These are phyloP conservation scores for Drosophila pegasa DNA, from an alignment of 2,888 invertebrate species.

Conservation along the genomic window DNA sequence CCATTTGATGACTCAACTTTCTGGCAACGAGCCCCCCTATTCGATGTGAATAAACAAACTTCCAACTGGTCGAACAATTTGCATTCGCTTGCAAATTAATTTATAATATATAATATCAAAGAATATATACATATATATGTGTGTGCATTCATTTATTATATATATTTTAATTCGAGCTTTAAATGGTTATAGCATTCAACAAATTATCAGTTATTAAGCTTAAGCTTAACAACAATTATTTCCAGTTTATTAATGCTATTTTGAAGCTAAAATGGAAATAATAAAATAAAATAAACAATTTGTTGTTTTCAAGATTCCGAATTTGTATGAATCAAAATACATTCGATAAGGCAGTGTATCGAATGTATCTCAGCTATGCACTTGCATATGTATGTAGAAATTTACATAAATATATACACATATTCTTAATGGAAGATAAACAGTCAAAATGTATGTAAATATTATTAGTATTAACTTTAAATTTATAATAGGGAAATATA, in stretches of 20 bases:
- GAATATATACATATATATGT: no score
- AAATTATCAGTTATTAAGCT: constrained; percentile 26
- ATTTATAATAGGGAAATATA: no score
- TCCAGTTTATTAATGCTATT: constrained; percentile 4
- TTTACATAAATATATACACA: no score
- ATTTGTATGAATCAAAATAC: background rate
- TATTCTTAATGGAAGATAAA: no score
- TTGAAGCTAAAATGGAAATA: background rate
- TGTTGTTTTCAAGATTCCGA: background rate
- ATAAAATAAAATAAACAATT: background rate
- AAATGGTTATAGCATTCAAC: constrained; percentile 7
- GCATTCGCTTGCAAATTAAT: constrained; percentile 40
- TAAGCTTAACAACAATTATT: background rate
- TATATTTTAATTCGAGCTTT: constrained; percentile 6
- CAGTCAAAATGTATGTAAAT: no score
- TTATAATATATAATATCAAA: constrained; percentile 3
- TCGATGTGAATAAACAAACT: constrained; percentile 9
- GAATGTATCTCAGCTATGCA: background rate
- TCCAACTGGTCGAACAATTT: constrained; percentile 43
- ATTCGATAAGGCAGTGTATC: background rate
- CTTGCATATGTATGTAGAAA: no score
- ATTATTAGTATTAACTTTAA: no score
- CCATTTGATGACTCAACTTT: constrained; percentile 25
- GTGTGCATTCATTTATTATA: background rate
- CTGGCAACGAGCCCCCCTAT: constrained; percentile 48